phyloP scores from a whole-genome alignment of 2,888 invertebrate genomes.

The Meiosimyza decipiens region DNA sequence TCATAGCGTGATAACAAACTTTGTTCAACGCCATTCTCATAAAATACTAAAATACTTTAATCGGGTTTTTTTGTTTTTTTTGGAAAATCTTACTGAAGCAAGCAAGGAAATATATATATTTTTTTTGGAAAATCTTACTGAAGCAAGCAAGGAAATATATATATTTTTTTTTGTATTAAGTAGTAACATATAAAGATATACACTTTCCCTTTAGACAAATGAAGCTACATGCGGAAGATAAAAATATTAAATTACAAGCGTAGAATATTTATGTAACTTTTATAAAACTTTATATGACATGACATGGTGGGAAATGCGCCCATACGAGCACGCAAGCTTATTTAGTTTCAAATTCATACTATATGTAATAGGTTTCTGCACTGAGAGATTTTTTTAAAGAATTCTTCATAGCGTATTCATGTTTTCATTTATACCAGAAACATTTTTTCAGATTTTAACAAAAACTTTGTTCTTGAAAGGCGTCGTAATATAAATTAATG shows the following conservation, averaged over 20 bases:
- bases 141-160: too few relatives aligned
- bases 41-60: conserved; percentile 2
- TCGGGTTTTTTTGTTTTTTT: neutral
- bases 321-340: neutral
- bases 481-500: too few relatives aligned
- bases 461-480: too few relatives aligned
- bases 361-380: neutral
- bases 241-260: conserved; percentile 5
- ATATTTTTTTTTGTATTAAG: neutral
- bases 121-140: neutral
- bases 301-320: neutral
- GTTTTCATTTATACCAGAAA: too few relatives aligned
- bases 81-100: neutral
- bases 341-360: neutral
- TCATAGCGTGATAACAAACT: conserved; percentile 17
- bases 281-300: neutral
- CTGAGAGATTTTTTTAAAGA: too few relatives aligned
- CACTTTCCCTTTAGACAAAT: neutral
- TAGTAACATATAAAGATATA: conserved; percentile 4
- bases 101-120: neutral
- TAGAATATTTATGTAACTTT: conserved; percentile 5
- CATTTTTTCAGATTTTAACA: too few relatives aligned
- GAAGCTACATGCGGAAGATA: neutral
- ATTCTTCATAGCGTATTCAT: too few relatives aligned
- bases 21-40: neutral